Conservation (phyloP, 2,797 vertebrate species). For the Atherinosoma microstoma region DNA sequence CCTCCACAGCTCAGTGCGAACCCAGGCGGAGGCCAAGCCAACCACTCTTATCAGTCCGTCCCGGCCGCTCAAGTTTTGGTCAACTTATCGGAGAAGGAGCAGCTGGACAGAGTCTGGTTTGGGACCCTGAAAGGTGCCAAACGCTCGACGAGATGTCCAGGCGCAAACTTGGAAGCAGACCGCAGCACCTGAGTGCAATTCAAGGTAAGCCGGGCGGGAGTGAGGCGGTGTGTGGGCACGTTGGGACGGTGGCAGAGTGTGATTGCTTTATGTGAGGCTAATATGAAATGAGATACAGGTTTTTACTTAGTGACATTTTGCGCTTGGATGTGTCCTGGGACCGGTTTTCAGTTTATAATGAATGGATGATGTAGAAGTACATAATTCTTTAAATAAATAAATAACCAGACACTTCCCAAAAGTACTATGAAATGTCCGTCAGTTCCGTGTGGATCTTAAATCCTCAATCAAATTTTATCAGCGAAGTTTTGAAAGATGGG, state of each 20-base stretch:
- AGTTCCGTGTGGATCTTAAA: background rate
- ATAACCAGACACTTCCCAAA: background rate
- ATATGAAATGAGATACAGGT: background rate
- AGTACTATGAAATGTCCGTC: background rate
- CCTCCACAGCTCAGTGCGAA: slow-evolving; percentile 58
- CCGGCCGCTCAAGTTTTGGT: slow-evolving; percentile 23
- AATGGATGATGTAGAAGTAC: background rate
- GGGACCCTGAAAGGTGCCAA: slow-evolving; percentile 49
- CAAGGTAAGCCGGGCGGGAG: slow-evolving; percentile 75
- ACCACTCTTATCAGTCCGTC: slow-evolving; percentile 40
- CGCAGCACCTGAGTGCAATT: slow-evolving; percentile 86
- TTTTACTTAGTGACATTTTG: slow-evolving; percentile 2
- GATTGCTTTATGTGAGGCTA: background rate
- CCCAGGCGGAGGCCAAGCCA: slow-evolving; percentile 58
- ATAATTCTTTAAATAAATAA: background rate
- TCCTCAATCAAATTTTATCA: background rate
- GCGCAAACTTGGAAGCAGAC: slow-evolving; percentile 88
- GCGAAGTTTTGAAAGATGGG: slow-evolving; percentile 30
- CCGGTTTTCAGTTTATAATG: background rate
- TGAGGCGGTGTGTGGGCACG: slow-evolving; percentile 3
- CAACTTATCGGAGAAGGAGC: slow-evolving; percentile 39
- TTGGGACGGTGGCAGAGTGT: background rate
- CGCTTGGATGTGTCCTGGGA: slow-evolving; percentile 19
- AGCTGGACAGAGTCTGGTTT: slow-evolving; percentile 28
- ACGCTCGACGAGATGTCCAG: slow-evolving; percentile 83